Evolutionary conservation across 35 echinoderm and acorn worm species (phyloP).

Genomic region (Stichopus chloronotus): DNA sequence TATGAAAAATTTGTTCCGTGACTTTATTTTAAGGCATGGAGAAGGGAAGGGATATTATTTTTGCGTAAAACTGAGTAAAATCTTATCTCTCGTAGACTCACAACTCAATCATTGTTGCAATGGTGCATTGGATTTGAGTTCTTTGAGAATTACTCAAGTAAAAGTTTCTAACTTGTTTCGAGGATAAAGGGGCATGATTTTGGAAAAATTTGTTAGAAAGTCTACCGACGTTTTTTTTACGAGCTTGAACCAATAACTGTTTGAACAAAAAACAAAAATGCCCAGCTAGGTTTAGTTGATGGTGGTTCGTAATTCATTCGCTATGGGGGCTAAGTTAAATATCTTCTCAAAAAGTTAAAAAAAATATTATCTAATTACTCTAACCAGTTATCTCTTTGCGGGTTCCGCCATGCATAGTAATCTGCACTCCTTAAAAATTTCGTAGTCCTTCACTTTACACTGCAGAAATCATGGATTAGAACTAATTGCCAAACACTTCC

Average conservation of each 20-base stretch:
- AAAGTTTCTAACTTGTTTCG: slow-evolving; percentile 9
- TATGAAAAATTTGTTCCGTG: no score
- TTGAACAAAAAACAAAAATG: not conserved
- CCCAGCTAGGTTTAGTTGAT: slow-evolving; percentile 10
- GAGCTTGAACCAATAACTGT: not conserved
- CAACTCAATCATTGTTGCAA: not conserved
- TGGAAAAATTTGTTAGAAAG: not conserved
- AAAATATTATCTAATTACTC: not conserved
- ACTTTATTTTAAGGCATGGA: no score
- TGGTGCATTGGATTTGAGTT: no score
- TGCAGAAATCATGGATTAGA: not conserved
- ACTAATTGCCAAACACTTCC: no score
- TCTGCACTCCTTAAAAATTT: not conserved
- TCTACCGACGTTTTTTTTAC: not conserved
- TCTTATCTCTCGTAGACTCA: slow-evolving; percentile 19
- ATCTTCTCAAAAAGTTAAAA: slow-evolving; percentile 6
- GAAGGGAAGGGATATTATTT: not conserved
- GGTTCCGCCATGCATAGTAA: slow-evolving; percentile 16
- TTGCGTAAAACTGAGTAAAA: slow-evolving; percentile 4
- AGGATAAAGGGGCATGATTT: not conserved
- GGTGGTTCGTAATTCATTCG: not conserved
- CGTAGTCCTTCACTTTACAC: not conserved
- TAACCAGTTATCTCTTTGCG: not conserved
- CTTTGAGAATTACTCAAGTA: not conserved
- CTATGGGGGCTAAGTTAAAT: slow-evolving; percentile 1